Base-by-base conservation (phyloP, 2,888 invertebrate genomes). In the Drosophila greeni region DNA sequence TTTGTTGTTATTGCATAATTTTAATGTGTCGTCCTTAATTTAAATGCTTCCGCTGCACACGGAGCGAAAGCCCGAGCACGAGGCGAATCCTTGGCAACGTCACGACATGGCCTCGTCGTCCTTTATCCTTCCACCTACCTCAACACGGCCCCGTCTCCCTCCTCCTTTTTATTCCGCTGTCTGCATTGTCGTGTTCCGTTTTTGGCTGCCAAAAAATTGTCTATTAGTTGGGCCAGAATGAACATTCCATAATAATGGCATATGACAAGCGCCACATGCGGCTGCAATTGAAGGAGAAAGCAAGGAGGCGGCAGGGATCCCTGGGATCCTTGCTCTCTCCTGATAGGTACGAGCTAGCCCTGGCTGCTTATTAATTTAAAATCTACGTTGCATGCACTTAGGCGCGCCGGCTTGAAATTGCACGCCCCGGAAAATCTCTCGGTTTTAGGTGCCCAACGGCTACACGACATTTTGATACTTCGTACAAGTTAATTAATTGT, bases 1-100 rank as follows among this genome's bases (percentile, higher is more conserved):
- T 70, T 83, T 69, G 82, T 77, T 84, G 74, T 82, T 79, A 84
- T 85, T 84, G 85, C 85, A 83, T 81, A 83, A 83, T 85, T 83
- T 83, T 85, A 84, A 85, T 83, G 85, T 83, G 85, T 83, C 85
- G 84, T 78, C 85, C 82, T 84, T 85, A 85, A 84, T 84, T 85
- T 84, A 85, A 85, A 84, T 84, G 85, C 79, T 84, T 84, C 85
- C 85, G 85, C 79, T 81, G 84, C 82, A 79, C 76, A 79, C 83
- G 65, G 48, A 26, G 57, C 54, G 61, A 31, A 47, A 31, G 45
- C 45, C 23, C 40, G 20, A 16, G 59, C 70, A 62, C 66, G 52
- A 56, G 59, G 60, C 76, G 73, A 66, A 80, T 79, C 83, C 82
- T 84, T 84, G 84, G 84, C 82, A 82, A 66, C 79, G 72, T 75